These are phyloP conservation scores for Dinocampus coccinellae DNA, from an alignment of 2,888 invertebrate genomes.

Conservation along the genomic window DNA sequence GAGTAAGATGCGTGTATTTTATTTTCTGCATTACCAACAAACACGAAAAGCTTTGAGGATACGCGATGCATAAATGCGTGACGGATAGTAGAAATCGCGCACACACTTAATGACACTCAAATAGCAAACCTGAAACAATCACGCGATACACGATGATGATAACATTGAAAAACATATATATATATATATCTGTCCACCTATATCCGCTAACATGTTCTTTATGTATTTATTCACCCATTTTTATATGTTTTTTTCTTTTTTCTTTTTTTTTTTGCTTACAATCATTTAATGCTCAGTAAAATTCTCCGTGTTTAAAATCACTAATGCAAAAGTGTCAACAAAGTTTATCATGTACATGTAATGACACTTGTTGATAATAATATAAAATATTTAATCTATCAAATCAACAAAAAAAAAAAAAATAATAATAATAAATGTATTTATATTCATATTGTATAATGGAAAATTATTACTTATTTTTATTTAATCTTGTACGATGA, in stretches of 20 bases:
- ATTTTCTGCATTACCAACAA: constrained; percentile 9
- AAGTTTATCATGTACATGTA: too few species aligned
- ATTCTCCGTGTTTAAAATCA: background rate
- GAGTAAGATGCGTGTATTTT: constrained; percentile 24
- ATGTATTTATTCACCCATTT: background rate
- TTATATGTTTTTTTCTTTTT: background rate
- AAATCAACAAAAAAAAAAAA: too few species aligned
- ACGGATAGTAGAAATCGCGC: constrained; percentile 48
- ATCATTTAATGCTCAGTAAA: background rate
- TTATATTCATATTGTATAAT: too few species aligned
- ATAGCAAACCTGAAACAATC: constrained; percentile 59
- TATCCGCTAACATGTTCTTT: background rate
- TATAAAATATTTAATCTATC: too few species aligned
- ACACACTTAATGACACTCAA: constrained; percentile 63
- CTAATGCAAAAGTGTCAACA: background rate
- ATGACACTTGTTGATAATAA: too few species aligned
- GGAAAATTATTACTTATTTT: background rate
- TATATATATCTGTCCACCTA: background rate
- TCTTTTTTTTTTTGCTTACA: too few species aligned
- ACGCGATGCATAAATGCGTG: constrained; percentile 33
- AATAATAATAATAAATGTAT: too few species aligned
- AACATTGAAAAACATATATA: background rate
- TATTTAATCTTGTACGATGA: background rate
- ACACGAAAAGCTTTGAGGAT: constrained; percentile 36
- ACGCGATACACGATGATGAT: constrained; percentile 50